phyloP scores from a whole-genome alignment of 2,113 vertebrate genomes.

The Ancistrus triradiatus region DNA sequence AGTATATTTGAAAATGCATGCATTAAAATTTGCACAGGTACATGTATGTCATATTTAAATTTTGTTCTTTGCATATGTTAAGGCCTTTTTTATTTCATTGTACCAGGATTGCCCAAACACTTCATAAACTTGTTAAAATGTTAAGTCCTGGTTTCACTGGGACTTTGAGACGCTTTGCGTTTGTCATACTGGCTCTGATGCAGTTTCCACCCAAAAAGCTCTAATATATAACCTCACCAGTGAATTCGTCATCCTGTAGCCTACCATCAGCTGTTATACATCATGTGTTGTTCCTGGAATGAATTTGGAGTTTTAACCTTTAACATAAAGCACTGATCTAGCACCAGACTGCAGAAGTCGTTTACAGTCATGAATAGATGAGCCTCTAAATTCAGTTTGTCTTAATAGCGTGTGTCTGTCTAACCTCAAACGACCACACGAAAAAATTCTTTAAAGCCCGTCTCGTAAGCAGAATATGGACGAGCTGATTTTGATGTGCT shows the following conservation, averaged over 20 bases:
- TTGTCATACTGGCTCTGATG: background rate
- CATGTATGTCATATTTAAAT: too few species aligned
- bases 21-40: too few species aligned
- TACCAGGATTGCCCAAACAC: too few species aligned
- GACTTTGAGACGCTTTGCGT: background rate
- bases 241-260: background rate
- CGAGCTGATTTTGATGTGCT: conserved; percentile 39
- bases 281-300: conserved; percentile 4
- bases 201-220: background rate
- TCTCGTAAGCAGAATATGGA: background rate
- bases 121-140: too few species aligned
- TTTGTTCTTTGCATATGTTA: too few species aligned
- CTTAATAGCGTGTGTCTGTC: conserved; percentile 7
- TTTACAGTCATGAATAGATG: background rate
- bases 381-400: conserved; percentile 4
- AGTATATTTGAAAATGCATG: too few species aligned
- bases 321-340: conserved; percentile 1
- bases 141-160: background rate
- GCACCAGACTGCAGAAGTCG: conserved; percentile 1
- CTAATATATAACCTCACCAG: background rate
- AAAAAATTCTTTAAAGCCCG: background rate
- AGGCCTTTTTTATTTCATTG: too few species aligned
- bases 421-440: background rate
- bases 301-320: background rate
- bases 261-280: background rate